These are phyloP conservation scores for Phoxinus phoxinus DNA, from an alignment of 2,113 vertebrate species.

Conservation along the genomic window DNA sequence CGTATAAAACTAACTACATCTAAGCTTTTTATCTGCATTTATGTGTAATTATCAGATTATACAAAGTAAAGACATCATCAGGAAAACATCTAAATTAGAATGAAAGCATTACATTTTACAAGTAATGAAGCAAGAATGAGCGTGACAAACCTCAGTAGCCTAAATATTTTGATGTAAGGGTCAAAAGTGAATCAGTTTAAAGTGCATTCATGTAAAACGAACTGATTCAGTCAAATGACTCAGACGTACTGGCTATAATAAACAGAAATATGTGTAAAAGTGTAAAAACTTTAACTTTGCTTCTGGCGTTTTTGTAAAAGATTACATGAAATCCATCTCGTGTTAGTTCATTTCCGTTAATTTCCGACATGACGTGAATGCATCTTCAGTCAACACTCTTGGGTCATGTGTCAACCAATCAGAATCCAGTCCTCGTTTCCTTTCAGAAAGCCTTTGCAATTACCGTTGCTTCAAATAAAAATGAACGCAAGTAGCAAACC, in stretches of 20 bases:
- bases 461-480: slow-evolving; percentile 1
- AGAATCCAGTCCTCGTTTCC: not conserved
- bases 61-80: too few species aligned
- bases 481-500: not conserved
- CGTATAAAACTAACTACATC: too few species aligned
- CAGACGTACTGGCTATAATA: not conserved
- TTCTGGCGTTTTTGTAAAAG: not conserved
- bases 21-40: too few species aligned
- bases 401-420: not conserved
- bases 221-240: not conserved
- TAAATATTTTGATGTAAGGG: not conserved
- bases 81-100: too few species aligned
- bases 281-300: not conserved
- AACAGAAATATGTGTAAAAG: not conserved
- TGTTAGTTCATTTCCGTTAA: too few species aligned
- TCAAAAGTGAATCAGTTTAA: not conserved
- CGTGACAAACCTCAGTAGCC: too few species aligned
- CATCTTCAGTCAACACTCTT: not conserved
- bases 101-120: too few species aligned
- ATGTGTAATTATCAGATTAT: too few species aligned
- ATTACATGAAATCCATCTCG: not conserved
- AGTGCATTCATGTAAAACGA: not conserved
- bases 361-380: not conserved
- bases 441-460: not conserved
- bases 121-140: too few species aligned